phyloP scores from a whole-genome alignment of 2,797 vertebrate species.

The Chloroceryle amazona region DNA sequence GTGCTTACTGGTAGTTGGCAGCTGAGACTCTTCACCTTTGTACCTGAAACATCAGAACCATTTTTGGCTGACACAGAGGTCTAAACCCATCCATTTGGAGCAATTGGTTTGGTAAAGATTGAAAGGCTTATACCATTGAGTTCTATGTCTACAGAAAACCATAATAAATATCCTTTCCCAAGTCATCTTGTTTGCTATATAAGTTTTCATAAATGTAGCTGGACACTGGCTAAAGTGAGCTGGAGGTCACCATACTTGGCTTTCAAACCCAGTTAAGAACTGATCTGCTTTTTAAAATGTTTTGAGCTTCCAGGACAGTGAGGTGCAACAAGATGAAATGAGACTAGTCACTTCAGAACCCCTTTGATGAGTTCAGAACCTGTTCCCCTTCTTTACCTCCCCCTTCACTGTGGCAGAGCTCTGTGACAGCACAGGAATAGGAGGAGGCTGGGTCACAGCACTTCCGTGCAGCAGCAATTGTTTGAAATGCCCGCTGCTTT shows the following conservation, averaged over 20 bases:
- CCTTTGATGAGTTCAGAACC: background rate
- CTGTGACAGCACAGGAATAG: background rate
- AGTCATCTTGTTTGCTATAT: rapidly evolving
- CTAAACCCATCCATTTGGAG: background rate
- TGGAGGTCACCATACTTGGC: background rate
- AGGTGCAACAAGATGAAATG: background rate
- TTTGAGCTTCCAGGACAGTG: background rate
- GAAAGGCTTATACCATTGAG: background rate
- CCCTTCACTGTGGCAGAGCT: background rate
- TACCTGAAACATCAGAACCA: background rate
- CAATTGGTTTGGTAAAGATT: background rate
- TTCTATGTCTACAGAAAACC: background rate
- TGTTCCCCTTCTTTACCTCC: background rate
- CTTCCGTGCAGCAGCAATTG: background rate
- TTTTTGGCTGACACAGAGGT: background rate
- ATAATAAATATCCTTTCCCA: background rate
- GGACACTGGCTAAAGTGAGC: background rate
- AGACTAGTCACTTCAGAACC: background rate
- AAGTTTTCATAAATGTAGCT: background rate
- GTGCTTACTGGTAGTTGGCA: background rate
- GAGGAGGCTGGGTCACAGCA: background rate
- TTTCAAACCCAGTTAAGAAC: background rate
- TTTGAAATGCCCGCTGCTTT: no score
- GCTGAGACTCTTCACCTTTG: background rate
- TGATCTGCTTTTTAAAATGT: background rate